Evolutionary conservation across 2,888 invertebrate genomes (phyloP).

Genomic region (Pseudolycoriella hygida): DNA sequence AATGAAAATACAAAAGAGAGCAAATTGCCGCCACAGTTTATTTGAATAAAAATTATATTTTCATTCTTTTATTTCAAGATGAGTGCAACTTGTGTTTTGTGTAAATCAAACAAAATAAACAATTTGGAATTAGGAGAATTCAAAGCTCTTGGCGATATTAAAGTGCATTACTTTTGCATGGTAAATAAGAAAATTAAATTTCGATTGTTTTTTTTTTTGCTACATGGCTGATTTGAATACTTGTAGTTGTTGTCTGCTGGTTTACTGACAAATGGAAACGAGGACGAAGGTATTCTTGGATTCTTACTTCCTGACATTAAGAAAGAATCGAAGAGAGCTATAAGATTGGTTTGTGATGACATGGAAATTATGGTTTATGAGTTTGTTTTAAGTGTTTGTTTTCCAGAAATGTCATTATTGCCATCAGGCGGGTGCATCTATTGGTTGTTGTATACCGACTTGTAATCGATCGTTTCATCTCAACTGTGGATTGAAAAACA

Average conservation of each 20-base stretch:
- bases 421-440: constrained; percentile 42
- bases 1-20: too few species aligned
- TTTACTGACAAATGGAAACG: constrained; percentile 46
- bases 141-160: constrained; percentile 34
- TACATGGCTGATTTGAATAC: neutral
- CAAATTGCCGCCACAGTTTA: too few species aligned
- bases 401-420: constrained; percentile 51
- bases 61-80: too few species aligned
- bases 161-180: constrained; percentile 59
- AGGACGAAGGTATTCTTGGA: constrained; percentile 52
- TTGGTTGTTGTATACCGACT: constrained; percentile 45
- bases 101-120: too few species aligned
- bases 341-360: constrained; percentile 9
- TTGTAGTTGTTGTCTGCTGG: constrained; percentile 51
- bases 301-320: constrained; percentile 52
- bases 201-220: too few species aligned
- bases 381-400: neutral
- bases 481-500: constrained; percentile 48
- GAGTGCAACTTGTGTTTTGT: too few species aligned
- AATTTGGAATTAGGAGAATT: constrained; percentile 32
- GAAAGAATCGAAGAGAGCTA: constrained; percentile 41
- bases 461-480: constrained; percentile 58
- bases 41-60: too few species aligned
- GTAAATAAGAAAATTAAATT: constrained; percentile 30
- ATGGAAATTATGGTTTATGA: neutral